Conservation (phyloP, 2,888 invertebrate genomes). For the Drosophila leonis region DNA sequence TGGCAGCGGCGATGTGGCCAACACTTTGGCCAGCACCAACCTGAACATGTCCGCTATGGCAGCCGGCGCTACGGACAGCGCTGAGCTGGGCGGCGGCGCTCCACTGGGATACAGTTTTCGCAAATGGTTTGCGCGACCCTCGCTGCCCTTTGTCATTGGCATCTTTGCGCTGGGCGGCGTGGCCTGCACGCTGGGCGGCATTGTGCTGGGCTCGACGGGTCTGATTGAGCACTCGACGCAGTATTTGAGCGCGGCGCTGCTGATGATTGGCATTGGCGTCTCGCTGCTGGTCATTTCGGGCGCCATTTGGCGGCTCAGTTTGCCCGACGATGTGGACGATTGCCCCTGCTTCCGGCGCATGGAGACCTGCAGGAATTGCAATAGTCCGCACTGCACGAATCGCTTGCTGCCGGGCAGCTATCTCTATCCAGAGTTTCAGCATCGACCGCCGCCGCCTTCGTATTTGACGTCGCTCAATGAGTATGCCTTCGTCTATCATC, state of each 20-base stretch:
- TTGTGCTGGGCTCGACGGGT: slow-evolving; percentile 84
- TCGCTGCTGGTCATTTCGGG: slow-evolving; percentile 97
- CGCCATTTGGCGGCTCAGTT: slow-evolving; percentile 96
- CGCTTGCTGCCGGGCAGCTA: slow-evolving; percentile 93
- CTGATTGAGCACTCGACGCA: slow-evolving; percentile 85
- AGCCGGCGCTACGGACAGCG: slow-evolving; percentile 15
- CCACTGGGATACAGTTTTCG: slow-evolving; percentile 65
- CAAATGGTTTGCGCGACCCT: slow-evolving; percentile 84
- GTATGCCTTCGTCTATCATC: slow-evolving; percentile 93
- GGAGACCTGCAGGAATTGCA: slow-evolving; percentile 86
- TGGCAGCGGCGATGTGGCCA: slow-evolving; percentile 39
- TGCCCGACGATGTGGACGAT: slow-evolving; percentile 90
- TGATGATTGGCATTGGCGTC: slow-evolving; percentile 90
- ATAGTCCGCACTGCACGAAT: slow-evolving; percentile 90
- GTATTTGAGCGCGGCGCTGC: slow-evolving; percentile 83
- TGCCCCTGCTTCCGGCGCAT: slow-evolving; percentile 88
- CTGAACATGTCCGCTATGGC: slow-evolving; percentile 39
- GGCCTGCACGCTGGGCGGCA: slow-evolving; percentile 84
- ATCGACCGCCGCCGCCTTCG: slow-evolving; percentile 97
- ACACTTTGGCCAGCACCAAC: slow-evolving; percentile 29
- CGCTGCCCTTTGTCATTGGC: slow-evolving; percentile 84
- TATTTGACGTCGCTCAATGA: slow-evolving; percentile 99
- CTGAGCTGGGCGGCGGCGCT: slow-evolving; percentile 21
- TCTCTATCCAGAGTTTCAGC: slow-evolving; percentile 98
- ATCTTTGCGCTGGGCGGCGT: slow-evolving; percentile 84